Evolutionary conservation across 2,797 vertebrate genomes (phyloP).

Genomic region (Cheirogaleus major): DNA sequence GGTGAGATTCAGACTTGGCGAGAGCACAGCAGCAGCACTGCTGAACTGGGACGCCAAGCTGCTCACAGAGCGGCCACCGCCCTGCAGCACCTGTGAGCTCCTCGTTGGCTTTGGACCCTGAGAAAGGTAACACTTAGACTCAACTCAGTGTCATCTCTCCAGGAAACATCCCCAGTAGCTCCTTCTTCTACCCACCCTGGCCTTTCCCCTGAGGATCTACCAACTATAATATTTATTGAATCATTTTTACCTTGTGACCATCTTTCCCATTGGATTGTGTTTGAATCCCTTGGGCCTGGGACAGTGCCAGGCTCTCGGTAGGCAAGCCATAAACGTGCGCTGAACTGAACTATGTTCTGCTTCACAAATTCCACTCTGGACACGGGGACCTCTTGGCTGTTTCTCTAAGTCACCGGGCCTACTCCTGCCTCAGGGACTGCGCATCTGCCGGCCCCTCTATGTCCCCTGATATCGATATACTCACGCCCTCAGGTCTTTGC

Average conservation of each 20-base stretch:
- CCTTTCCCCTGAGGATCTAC: background rate
- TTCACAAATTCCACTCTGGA: background rate
- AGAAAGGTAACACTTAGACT: background rate
- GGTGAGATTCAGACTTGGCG: conserved; percentile 70
- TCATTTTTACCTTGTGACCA: background rate
- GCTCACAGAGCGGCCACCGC: conserved; percentile 47
- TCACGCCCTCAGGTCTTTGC: background rate
- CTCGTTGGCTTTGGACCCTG: conserved; percentile 80
- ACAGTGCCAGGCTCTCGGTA: background rate
- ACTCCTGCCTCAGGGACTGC: background rate
- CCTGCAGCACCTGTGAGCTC: conserved; percentile 64
- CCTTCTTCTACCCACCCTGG: background rate
- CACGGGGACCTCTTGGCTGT: background rate
- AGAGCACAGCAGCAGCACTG: conserved; percentile 34
- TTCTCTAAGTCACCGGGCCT: background rate
- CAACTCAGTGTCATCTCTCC: background rate
- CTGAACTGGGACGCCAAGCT: conserved; percentile 66
- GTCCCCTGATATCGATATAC: background rate
- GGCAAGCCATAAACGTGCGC: background rate
- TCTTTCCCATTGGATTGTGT: background rate
- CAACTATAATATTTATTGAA: background rate
- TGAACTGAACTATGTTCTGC: background rate
- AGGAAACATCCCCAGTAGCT: background rate
- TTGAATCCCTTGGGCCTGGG: background rate
- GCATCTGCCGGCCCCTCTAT: background rate